These are phyloP conservation scores for Orthosia incerta DNA, from an alignment of 2,888 invertebrate species.

Conservation along the genomic window DNA sequence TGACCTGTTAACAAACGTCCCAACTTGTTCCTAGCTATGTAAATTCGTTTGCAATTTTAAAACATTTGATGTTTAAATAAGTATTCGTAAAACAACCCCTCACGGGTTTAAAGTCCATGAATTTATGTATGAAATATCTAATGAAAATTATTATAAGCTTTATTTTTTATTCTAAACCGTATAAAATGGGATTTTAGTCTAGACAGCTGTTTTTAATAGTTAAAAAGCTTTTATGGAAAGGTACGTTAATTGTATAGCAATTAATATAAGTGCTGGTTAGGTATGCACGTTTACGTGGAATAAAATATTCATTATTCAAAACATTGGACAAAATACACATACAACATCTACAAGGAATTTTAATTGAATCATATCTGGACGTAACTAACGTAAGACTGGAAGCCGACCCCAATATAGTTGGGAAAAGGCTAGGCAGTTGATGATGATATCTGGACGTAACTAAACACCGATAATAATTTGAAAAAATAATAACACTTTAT, in stretches of 20 bases:
- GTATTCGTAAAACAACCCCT: slow-evolving; percentile 39
- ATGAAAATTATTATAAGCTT: slow-evolving; percentile 37
- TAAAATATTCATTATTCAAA: slow-evolving; percentile 2
- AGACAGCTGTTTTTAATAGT: slow-evolving; percentile 15
- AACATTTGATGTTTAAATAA: slow-evolving; percentile 46
- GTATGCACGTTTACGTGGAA: not conserved
- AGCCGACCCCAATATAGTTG: no score
- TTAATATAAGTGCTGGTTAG: slow-evolving; percentile 16
- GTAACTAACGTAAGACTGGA: not conserved
- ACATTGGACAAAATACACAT: not conserved
- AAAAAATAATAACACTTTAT: not conserved
- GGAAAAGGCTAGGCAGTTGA: no score
- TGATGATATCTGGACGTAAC: not conserved
- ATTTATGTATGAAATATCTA: slow-evolving; percentile 51
- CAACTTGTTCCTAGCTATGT: slow-evolving; percentile 50
- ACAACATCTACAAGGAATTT: not conserved
- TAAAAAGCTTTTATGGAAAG: slow-evolving; percentile 4
- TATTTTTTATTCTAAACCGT: slow-evolving; percentile 37
- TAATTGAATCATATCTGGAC: slow-evolving; percentile 22
- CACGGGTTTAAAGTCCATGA: slow-evolving; percentile 33
- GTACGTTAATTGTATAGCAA: not conserved
- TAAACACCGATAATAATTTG: not conserved
- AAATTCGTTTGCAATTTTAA: slow-evolving; percentile 61
- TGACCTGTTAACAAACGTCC: slow-evolving; percentile 49
- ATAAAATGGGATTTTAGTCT: slow-evolving; percentile 30